Conservation (phyloP, 2,113 vertebrate genomes). For the Phylloscopus trochiloides region DNA sequence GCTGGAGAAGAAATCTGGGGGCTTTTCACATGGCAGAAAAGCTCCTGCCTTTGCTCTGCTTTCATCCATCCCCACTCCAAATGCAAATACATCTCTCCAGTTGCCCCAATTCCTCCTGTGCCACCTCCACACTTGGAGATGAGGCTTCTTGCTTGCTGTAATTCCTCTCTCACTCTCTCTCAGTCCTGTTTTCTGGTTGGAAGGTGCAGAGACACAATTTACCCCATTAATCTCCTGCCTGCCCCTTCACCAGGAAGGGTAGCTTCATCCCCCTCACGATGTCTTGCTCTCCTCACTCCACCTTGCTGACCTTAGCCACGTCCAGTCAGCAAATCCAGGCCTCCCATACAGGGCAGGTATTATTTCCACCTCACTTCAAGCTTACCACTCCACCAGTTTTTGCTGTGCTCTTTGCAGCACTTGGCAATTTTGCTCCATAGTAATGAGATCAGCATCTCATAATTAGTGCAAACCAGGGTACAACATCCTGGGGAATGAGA, state of each 20-base stretch:
- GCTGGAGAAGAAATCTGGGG: neutral
- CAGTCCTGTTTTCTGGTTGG: neutral
- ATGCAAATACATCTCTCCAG: neutral
- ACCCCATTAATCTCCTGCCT: neutral
- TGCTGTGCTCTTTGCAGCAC: neutral
- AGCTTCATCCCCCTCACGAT: fast-evolving
- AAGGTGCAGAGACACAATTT: neutral
- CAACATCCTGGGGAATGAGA: neutral
- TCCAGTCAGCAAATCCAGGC: neutral
- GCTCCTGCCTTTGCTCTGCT: neutral
- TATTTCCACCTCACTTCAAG: neutral
- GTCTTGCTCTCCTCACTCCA: neutral
- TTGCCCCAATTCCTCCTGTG: neutral
- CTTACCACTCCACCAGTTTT: neutral
- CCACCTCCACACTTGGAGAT: neutral
- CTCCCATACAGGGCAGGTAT: neutral
- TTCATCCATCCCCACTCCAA: neutral
- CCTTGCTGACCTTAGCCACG: neutral
- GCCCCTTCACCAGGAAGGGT: neutral
- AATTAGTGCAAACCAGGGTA: neutral
- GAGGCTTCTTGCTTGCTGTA: neutral
- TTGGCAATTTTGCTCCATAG: neutral
- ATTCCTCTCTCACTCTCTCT: neutral
- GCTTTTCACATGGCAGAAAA: neutral
- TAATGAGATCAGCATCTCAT: neutral